Percentiles rank a stretch among this genome's conserved stretches.
phyloP scores from a whole-genome alignment of 2,888 invertebrate species.

The Tipula vernalis region DNA sequence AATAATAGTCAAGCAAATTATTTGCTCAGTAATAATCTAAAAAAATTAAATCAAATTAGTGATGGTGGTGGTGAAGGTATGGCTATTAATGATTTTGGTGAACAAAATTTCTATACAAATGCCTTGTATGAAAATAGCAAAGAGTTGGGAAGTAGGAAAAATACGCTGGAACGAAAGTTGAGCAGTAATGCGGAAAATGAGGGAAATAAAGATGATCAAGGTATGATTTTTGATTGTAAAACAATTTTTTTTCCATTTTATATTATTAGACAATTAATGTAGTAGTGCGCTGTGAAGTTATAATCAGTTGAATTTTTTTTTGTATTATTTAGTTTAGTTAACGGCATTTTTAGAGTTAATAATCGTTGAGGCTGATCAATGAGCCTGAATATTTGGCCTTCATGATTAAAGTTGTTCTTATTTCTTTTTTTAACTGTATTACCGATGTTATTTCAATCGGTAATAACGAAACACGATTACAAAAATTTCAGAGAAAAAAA shows the following conservation, averaged over 20 bases:
- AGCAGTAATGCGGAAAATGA: neutral
- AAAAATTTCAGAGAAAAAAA: no score
- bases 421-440: no score
- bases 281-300: neutral
- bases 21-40: neutral
- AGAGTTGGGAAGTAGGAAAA: neutral
- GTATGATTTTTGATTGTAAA: neutral
- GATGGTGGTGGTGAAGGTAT: conserved; percentile 13
- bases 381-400: no score
- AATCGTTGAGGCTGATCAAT: no score
- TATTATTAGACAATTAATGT: neutral
- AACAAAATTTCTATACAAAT: conserved; percentile 18
- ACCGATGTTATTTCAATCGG: no score
- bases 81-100: conserved; percentile 15
- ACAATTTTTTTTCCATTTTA: no score
- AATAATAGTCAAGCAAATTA: neutral
- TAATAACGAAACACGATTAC: no score
- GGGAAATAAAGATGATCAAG: conserved; percentile 5
- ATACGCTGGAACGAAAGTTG: neutral
- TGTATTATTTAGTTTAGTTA: neutral
- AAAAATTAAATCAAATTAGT: neutral
- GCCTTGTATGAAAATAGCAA: conserved; percentile 16
- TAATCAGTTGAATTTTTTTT: neutral
- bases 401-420: no score
- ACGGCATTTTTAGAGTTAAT: no score